These are phyloP conservation scores for Andrena camellia DNA, from an alignment of 2,888 invertebrate genomes.

Conservation along the genomic window DNA sequence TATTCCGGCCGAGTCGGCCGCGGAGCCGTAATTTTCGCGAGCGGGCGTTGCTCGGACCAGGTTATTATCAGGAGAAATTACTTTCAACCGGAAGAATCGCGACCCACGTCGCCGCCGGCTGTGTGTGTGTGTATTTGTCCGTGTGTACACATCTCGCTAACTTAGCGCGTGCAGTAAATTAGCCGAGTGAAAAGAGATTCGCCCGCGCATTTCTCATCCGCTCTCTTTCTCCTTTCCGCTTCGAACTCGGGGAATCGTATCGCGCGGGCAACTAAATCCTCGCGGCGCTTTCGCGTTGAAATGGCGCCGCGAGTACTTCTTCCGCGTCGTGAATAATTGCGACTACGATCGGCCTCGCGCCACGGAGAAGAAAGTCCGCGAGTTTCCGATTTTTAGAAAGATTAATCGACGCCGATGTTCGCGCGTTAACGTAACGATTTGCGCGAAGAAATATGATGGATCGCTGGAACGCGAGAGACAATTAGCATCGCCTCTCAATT, in stretches of 20 bases:
- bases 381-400: too few relatives aligned
- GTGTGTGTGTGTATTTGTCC: not conserved
- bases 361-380: too few relatives aligned
- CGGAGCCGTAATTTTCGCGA: constrained; percentile 54
- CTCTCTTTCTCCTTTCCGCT: not conserved
- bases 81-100: constrained; percentile 47
- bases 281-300: not conserved
- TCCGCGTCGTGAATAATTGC: not conserved
- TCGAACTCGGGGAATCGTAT: not conserved
- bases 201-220: not conserved
- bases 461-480: not conserved
- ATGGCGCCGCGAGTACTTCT: too few relatives aligned
- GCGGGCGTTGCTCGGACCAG: constrained; percentile 37
- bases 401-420: constrained; percentile 13
- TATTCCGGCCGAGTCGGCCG: constrained; percentile 54
- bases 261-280: not conserved
- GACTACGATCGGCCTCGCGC: not conserved
- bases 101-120: constrained; percentile 8
- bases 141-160: constrained; percentile 38
- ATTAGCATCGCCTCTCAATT: constrained; percentile 10
- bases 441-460: not conserved
- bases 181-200: constrained; percentile 6
- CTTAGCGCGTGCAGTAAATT: constrained; percentile 50
- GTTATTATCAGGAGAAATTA: constrained; percentile 68
- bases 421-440: not conserved